phyloP scores from a whole-genome alignment of 2,888 invertebrate species.

The Embidobia sp. region DNA sequence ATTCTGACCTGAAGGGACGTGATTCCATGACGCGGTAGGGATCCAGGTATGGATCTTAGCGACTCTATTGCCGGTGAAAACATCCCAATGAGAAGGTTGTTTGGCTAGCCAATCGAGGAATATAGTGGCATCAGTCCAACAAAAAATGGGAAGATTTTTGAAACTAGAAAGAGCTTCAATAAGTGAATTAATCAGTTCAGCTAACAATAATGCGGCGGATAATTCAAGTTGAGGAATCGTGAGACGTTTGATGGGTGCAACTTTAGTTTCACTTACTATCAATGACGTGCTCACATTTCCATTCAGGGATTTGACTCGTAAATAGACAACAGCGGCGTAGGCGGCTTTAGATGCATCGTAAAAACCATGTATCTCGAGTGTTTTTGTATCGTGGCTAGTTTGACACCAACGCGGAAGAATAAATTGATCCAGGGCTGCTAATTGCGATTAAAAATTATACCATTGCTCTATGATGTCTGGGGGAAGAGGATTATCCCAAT shows the following conservation, averaged over 20 bases:
- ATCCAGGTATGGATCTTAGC: neutral
- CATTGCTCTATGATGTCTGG: too few species aligned
- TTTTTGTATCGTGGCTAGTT: neutral
- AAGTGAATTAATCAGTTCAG: too few species aligned
- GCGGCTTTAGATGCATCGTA: conserved; percentile 3
- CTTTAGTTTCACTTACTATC: conserved; percentile 3
- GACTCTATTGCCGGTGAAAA: neutral
- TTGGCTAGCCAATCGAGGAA: neutral
- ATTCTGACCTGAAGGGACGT: conserved; percentile 2
- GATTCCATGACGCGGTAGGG: neutral
- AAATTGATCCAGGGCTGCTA: neutral
- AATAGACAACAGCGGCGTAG: conserved; percentile 6
- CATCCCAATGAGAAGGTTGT: neutral
- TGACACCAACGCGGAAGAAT: neutral
- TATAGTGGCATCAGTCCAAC: conserved; percentile 9
- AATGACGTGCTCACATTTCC: neutral
- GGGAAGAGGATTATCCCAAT: neutral
- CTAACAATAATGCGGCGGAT: neutral
- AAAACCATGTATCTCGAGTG: neutral
- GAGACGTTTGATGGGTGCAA: conserved; percentile 1
- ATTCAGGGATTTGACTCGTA: neutral
- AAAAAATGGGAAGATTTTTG: too few species aligned
- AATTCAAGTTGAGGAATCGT: conserved; percentile 1
- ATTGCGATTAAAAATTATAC: too few species aligned
- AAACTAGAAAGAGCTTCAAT: too few species aligned